Base-by-base conservation (phyloP, 92 coral and sea anemone genomes). In the Nematostella vectensis region DNA sequence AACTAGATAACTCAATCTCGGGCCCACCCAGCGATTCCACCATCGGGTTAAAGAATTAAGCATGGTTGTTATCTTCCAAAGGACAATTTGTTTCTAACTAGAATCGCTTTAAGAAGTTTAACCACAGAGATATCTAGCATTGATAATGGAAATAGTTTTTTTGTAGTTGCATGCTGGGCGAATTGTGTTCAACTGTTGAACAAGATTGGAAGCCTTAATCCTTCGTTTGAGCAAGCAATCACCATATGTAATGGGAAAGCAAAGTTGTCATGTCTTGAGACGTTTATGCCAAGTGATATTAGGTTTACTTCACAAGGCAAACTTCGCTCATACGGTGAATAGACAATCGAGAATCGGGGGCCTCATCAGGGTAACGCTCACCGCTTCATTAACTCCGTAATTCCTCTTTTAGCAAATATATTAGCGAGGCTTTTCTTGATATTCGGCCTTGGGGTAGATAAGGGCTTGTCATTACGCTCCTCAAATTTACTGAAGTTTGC, bases 1-100 rank as follows among this genome's bases (percentile, higher is more conserved):
- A 66, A 43, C 48, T 54, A 65, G 55, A 65, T 65, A 65, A 65
- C 43, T 65, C 31, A 58, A 65, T 65, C 62, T 47, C n/a, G n/a
- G n/a, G 50, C 11, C 29, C n/a, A 10, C 67, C 43, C 54, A 19
- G n/a, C 33, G 42, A 54, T 66, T 54, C 40, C 22, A 54, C 29
- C 43, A 33, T 55, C 62, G 62, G 18, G 17, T 54, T 27, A 28
- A 23, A 28, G 51, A 54, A 54, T 66, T 66, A 66, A 45, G 42
- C 21, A 10, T 9, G 55, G 24, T 31, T 55, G 72, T 66, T 66
- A 66, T 66, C 62, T 40, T 28, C 19, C 22, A 17, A n/a, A 29
- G 49, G 25, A 30, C 51, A 66, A 55, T 65, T 66, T 45, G 51
- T 6, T 54, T 42, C 40, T 45, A 53, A 12, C 31, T 18, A 17